Evolutionary conservation across 2,888 invertebrate species (phyloP), one percentile per base, ranked within the genome.

Genomic region (Heteropelma amictum): DNA sequence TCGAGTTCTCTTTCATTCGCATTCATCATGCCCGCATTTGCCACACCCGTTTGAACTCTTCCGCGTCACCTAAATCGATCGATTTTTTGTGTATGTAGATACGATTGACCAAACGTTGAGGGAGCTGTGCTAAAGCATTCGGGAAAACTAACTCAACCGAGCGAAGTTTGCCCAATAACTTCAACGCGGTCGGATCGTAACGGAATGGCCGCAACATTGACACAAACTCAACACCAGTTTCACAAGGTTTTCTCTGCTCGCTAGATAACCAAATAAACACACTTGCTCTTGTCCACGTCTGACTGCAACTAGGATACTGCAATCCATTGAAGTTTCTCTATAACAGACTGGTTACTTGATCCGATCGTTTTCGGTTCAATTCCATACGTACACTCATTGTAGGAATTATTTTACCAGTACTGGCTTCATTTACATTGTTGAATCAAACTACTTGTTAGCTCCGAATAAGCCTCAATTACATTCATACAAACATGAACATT

Each of bases 161-260:
- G 23, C 47, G 54, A 74, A 74, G 70, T 74, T 64, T 65, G 70
- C 38, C 70, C 35, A 65, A 70, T 74, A 74, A 70, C 74, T 74
- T 74, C 54, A 53, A 49, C 60, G 64, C 17, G 40, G 35, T 35
- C 47, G 23, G 42, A 38, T 23, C 65, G 64, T 69, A 17, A 28
- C 38, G 45, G 30, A 64, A 38, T 47, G 65, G 26, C 70, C 74
- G 47, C 70, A 74, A 70, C 61, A 19, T 60, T 72, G 60, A 67
- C 65, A 58, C 30, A 54, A 67, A 67, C 54, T 47, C 64, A 30
- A 40, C 49, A 40, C 49, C 28, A 17, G 33, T 47, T 30, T 40
- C 14, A 7, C 33, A 17, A 30, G 30, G 23, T 51, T 33, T 30
- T 61, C 14, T 38, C 35, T 33, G 10, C 17, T 33, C 28, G 12